Conservation (phyloP, 92 coral and sea anemone genomes). For the Virgularia gustaviana region DNA sequence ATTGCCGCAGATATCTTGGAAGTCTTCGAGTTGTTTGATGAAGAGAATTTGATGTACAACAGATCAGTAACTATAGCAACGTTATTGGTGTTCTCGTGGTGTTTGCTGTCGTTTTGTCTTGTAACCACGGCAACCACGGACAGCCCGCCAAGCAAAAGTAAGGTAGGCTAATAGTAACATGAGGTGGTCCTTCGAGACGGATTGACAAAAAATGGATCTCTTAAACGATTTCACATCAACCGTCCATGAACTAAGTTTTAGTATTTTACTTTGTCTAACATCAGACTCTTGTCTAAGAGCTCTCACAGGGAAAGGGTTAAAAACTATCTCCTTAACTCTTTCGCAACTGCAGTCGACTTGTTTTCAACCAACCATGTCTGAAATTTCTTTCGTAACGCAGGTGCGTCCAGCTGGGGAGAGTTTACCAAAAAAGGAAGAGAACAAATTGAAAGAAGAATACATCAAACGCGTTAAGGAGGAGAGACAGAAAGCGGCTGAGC, state of each 20-base stretch:
- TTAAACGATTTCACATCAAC: too few relatives aligned
- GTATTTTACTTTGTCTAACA: too few relatives aligned
- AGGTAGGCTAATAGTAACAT: constrained; percentile 53
- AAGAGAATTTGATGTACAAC: constrained; percentile 56
- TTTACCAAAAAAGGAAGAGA: constrained; percentile 60
- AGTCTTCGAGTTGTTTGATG: constrained; percentile 88
- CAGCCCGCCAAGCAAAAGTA: constrained; percentile 73
- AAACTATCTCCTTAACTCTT: too few relatives aligned
- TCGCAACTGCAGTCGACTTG: too few relatives aligned
- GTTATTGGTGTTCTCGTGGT: constrained; percentile 86
- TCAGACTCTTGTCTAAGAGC: too few relatives aligned
- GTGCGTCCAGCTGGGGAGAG: constrained; percentile 71
- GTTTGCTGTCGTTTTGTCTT: constrained; percentile 87
- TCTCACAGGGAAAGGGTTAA: too few relatives aligned
- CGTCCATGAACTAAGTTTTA: too few relatives aligned
- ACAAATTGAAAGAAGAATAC: constrained; percentile 79
- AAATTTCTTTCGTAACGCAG: constrained; percentile 43
- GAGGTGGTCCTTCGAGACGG: too few relatives aligned
- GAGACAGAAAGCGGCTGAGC: constrained; percentile 55
- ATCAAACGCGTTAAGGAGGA: constrained; percentile 74
- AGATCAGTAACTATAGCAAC: constrained; percentile 76
- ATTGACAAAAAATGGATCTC: background rate
- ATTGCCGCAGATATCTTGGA: constrained; percentile 96
- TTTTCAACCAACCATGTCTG: too few relatives aligned
- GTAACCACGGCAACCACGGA: constrained; percentile 99